Conservation (phyloP, 1,140 invertebrate species). For the Nebria ingens region DNA sequence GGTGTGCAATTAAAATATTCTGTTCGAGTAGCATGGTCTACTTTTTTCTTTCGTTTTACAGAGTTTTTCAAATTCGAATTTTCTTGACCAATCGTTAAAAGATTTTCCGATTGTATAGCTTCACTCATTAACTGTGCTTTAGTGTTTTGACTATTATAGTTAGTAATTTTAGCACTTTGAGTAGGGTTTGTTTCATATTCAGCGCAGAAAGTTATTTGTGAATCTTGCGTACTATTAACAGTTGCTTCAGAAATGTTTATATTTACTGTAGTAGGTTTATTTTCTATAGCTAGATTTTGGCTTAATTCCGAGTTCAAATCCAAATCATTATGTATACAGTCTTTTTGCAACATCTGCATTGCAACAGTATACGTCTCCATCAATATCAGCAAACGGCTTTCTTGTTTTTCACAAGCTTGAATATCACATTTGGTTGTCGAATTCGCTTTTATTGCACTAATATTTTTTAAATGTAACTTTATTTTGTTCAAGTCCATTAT, state of each 20-base stretch:
- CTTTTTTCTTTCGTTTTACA: not conserved
- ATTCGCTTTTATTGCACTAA: too few relatives aligned
- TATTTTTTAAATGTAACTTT: too few relatives aligned
- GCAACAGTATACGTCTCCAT: too few relatives aligned
- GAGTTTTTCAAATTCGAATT: not conserved
- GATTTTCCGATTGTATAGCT: not conserved
- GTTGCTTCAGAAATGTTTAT: not conserved
- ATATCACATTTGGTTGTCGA: too few relatives aligned
- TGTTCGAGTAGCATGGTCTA: not conserved
- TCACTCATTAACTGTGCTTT: not conserved
- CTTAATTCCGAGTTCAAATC: too few relatives aligned
- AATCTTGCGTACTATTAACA: not conserved
- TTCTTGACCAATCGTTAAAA: not conserved
- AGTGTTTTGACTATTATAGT: not conserved
- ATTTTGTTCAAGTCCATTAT: too few relatives aligned
- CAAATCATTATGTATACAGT: too few relatives aligned
- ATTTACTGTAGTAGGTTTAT: not conserved
- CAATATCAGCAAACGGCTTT: not conserved
- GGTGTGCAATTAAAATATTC: not conserved
- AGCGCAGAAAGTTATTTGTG: not conserved
- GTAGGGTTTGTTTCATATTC: not conserved
- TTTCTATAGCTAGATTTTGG: too few relatives aligned
- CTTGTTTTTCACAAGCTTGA: not conserved
- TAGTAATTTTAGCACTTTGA: not conserved
- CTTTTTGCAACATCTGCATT: too few relatives aligned